Evolutionary conservation across 2,113 vertebrate genomes (phyloP).

Genomic region (Marcusenius ussheri): DNA sequence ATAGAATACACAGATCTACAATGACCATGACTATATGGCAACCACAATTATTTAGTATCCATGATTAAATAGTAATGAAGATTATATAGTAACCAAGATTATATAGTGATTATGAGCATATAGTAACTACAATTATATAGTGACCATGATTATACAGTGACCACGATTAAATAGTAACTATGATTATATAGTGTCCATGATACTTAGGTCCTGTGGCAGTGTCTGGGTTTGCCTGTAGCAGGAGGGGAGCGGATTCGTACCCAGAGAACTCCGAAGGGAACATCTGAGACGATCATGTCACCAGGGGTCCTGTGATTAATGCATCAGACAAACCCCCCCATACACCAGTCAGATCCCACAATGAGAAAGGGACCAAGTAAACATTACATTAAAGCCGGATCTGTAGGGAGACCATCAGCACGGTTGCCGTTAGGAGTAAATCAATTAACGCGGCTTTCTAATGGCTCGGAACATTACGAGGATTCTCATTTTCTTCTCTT

Average conservation of each 20-base stretch:
- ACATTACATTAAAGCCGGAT: background rate
- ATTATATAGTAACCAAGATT: background rate
- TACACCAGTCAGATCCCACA: background rate
- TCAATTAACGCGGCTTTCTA: background rate
- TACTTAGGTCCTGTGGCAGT: background rate
- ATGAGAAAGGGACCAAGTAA: background rate
- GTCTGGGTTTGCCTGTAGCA: background rate
- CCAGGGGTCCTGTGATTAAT: conserved; percentile 3
- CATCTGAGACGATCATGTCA: background rate
- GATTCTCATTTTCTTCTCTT: background rate
- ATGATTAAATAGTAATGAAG: background rate
- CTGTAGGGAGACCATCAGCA: background rate
- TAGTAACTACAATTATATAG: background rate
- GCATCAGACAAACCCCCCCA: background rate
- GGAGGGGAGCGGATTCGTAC: background rate
- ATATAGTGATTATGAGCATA: background rate
- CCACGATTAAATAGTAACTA: background rate
- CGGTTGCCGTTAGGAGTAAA: background rate
- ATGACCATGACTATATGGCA: too few species aligned
- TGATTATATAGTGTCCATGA: background rate
- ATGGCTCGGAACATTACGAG: background rate
- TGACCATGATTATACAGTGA: background rate
- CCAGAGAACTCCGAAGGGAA: background rate
- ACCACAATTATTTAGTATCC: background rate
- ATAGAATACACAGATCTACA: background rate